phyloP scores from a whole-genome alignment of 2,113 vertebrate species.

The Fukomys damarensis region DNA sequence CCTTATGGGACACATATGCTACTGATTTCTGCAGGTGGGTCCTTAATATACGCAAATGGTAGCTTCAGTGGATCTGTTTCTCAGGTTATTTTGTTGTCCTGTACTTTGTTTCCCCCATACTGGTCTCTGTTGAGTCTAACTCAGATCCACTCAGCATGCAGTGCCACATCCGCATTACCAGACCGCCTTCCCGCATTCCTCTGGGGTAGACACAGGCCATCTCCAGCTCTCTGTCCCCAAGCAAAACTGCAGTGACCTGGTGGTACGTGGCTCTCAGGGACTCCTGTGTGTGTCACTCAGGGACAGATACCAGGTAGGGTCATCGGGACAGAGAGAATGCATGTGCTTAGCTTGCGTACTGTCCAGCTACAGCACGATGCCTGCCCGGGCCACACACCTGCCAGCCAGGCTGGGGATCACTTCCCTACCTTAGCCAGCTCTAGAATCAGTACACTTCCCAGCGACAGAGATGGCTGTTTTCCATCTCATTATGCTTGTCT shows the following conservation, averaged over 20 bases:
- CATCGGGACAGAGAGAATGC: not conserved
- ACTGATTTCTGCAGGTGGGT: not conserved
- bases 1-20: not conserved
- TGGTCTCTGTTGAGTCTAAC: not conserved
- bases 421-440: not conserved
- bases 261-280: not conserved
- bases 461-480: not conserved
- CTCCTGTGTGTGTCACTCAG: not conserved
- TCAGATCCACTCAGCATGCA: not conserved
- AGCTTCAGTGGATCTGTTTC: not conserved
- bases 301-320: not conserved
- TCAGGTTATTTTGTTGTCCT: not conserved
- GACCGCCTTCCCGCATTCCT: not conserved
- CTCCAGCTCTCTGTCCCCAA: not conserved
- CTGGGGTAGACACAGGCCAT: not conserved
- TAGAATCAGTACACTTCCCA: not conserved
- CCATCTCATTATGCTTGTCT: not conserved
- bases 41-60: not conserved
- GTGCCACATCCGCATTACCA: accelerated
- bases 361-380: too few relatives aligned
- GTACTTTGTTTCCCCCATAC: not conserved
- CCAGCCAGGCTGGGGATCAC: too few relatives aligned
- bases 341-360: not conserved
- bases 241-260: not conserved
- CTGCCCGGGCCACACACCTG: not conserved